Conservation (phyloP, 1,140 invertebrate genomes). For the Bombus waltoni region DNA sequence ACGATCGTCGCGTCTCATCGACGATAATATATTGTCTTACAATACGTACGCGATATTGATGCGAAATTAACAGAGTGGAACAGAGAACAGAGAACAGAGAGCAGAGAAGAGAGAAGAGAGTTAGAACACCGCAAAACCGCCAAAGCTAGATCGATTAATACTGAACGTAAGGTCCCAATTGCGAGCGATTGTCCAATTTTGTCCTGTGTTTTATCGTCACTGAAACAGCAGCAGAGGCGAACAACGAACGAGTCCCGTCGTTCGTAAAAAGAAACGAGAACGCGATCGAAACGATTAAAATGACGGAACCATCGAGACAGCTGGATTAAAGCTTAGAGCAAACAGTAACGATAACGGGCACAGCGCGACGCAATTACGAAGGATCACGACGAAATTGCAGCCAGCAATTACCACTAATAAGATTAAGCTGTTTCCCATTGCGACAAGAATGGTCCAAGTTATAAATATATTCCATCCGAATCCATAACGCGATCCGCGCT, state of each 20-base stretch:
- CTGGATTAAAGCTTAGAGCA: slow-evolving; percentile 34
- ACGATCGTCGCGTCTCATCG: no score
- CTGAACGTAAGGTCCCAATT: no score
- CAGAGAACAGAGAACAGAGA: no score
- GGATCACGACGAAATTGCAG: slow-evolving; percentile 48
- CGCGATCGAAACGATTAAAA: not conserved
- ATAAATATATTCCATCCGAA: slow-evolving; percentile 7
- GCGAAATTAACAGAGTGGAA: no score
- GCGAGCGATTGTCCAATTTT: no score
- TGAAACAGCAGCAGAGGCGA: no score
- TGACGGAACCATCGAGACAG: not conserved
- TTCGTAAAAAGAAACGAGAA: no score
- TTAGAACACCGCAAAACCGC: no score
- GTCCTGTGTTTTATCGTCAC: no score
- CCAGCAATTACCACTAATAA: slow-evolving; percentile 49
- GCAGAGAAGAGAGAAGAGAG: no score
- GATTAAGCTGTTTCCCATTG: slow-evolving; percentile 60
- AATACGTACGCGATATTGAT: no score
- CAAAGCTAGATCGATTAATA: not conserved
- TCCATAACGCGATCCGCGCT: slow-evolving; percentile 23
- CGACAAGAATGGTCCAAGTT: slow-evolving; percentile 8
- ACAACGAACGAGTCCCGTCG: not conserved
- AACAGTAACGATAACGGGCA: slow-evolving; percentile 8
- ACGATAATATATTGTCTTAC: no score
- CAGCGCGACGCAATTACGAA: slow-evolving; percentile 41